A percentile compares a stretch with the other conserved stretches of the same genome.
Evolutionary conservation across 2,888 invertebrate genomes (phyloP).

Genomic region (Drosophila borborema): DNA sequence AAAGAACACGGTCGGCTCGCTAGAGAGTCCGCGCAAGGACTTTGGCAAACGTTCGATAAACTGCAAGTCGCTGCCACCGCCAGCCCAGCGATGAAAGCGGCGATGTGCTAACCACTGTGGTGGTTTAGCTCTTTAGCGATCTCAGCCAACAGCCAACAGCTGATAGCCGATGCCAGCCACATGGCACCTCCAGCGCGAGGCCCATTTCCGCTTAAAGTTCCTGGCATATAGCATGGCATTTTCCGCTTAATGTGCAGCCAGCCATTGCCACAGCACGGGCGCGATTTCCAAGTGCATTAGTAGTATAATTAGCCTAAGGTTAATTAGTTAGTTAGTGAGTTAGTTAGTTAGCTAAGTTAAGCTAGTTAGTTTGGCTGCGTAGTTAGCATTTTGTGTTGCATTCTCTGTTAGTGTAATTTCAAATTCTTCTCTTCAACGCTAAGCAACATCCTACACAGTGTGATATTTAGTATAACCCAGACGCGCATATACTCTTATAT

Average conservation of each 20-base stretch:
- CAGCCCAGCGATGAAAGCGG: constrained; percentile 81
- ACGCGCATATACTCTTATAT: constrained; percentile 57
- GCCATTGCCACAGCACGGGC: constrained; percentile 68
- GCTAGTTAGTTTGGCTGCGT: constrained; percentile 48
- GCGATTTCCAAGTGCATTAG: constrained; percentile 73
- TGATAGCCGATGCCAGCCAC: constrained; percentile 16
- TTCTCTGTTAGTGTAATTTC: constrained; percentile 63
- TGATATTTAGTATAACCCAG: constrained; percentile 84
- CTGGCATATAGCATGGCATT: constrained; percentile 56
- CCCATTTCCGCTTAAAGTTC: constrained; percentile 63
- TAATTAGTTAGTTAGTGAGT: constrained; percentile 38
- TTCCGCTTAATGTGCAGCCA: constrained; percentile 40
- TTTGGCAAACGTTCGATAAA: constrained; percentile 91
- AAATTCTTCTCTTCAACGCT: constrained; percentile 63
- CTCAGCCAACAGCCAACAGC: constrained; percentile 53
- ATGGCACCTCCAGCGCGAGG: constrained; percentile 13
- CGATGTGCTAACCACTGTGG: constrained; percentile 87
- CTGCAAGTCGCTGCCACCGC: constrained; percentile 84
- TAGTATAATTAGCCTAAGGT: constrained; percentile 53
- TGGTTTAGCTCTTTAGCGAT: constrained; percentile 84
- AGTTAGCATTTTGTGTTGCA: constrained; percentile 61
- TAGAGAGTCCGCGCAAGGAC: constrained; percentile 88
- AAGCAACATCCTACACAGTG: constrained; percentile 84
- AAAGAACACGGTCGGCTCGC: constrained; percentile 91
- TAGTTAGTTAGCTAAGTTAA: constrained; percentile 20